These are phyloP conservation scores for Musca domestica DNA, from an alignment of 1,140 invertebrate species.

Conservation along the genomic window DNA sequence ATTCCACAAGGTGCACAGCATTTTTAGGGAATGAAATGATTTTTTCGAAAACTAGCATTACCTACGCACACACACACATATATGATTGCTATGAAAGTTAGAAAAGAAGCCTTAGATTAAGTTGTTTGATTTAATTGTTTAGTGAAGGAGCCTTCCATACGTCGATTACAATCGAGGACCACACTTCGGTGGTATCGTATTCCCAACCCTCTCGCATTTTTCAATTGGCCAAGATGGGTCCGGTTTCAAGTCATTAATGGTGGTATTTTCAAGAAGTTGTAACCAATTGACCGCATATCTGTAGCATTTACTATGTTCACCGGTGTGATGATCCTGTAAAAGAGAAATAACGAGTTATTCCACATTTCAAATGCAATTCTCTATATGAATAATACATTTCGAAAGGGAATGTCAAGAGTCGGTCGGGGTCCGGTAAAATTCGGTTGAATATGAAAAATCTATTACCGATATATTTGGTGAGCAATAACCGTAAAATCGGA, in stretches of 20 bases:
- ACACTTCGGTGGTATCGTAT: conserved; percentile 67
- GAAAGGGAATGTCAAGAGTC: too few species aligned
- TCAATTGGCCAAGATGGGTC: conserved; percentile 65
- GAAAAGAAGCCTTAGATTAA: background rate
- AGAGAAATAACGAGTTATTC: conserved; percentile 4
- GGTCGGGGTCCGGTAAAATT: background rate
- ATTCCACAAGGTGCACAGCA: background rate
- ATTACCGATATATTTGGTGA: too few species aligned
- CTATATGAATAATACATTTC: too few species aligned
- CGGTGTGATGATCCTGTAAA: conserved; percentile 55
- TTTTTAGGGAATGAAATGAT: background rate
- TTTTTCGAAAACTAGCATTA: conserved; percentile 4
- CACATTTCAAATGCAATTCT: too few species aligned
- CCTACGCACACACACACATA: background rate
- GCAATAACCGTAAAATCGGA: too few species aligned
- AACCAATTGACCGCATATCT: conserved; percentile 73
- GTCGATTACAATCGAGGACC: conserved; percentile 78
- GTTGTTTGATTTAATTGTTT: too few species aligned
- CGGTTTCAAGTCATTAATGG: conserved; percentile 45
- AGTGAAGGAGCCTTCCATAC: conserved; percentile 56
- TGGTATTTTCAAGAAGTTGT: conserved; percentile 53
- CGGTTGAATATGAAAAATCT: too few species aligned
- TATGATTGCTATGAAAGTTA: background rate
- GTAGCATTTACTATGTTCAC: conserved; percentile 61
- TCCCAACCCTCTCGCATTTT: conserved; percentile 77